Conservation (phyloP, 2,797 vertebrate species). For the Pangasius macronema region DNA sequence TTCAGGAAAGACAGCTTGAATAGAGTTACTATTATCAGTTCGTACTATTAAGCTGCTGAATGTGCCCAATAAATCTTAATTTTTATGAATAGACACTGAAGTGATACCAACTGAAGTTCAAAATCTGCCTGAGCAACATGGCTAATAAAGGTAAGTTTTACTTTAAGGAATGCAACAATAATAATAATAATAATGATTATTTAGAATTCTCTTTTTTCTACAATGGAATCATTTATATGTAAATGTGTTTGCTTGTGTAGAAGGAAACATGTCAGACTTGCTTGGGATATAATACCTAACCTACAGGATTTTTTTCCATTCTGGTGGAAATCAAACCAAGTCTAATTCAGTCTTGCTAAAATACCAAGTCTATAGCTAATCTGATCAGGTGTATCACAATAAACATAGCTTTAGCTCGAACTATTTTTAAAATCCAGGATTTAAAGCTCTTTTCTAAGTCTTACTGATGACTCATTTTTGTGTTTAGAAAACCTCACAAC, state of each 20-base stretch:
- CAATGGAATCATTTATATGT: background rate
- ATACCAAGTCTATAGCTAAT: background rate
- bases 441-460: background rate
- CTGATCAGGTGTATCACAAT: background rate
- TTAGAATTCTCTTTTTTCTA: background rate
- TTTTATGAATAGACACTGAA: background rate
- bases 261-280: background rate
- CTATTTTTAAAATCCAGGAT: background rate
- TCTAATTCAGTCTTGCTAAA: background rate
- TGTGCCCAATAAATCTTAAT: background rate
- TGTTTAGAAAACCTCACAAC: background rate
- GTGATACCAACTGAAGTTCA: background rate
- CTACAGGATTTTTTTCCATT: background rate
- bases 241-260: too few relatives aligned
- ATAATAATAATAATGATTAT: too few relatives aligned
- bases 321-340: background rate
- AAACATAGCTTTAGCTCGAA: background rate
- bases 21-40: background rate
- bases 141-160: slow-evolving; percentile 18
- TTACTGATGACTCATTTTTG: background rate
- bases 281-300: background rate
- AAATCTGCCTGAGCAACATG: background rate
- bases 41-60: background rate
- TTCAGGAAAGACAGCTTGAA: background rate
- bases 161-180: background rate